phyloP scores from a whole-genome alignment of 2,113 vertebrate genomes.

The Pampusana beccarii region DNA sequence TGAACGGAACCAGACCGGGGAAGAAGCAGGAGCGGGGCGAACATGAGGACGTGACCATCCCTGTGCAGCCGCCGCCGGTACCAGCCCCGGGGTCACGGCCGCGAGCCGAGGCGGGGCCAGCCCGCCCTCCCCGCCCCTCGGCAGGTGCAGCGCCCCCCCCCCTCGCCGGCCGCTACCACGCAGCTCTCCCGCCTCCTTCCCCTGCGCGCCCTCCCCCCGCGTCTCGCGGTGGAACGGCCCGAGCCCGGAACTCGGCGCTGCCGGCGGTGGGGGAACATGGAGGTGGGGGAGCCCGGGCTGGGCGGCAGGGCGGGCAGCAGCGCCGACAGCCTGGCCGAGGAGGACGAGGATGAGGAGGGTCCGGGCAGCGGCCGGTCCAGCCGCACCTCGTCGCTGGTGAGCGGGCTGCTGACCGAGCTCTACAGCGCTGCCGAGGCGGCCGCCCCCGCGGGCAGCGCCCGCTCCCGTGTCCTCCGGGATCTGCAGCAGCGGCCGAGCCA shows the following conservation, averaged over 20 bases:
- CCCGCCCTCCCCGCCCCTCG: not conserved
- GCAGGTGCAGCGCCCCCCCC: not conserved
- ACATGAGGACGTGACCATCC: fast-evolving
- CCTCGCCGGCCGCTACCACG: not conserved
- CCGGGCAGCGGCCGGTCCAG: not conserved
- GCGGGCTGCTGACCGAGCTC: constrained; percentile 90
- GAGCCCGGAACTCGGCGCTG: constrained; percentile 16
- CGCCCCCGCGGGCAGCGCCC: constrained; percentile 77
- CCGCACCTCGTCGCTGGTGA: constrained; percentile 86
- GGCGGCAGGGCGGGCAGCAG: not conserved
- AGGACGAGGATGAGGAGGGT: constrained; percentile 6
- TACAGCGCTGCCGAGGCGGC: constrained; percentile 87
- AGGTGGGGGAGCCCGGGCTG: not conserved
- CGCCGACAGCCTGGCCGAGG: constrained; percentile 35
- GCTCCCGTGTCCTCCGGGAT: constrained; percentile 78
- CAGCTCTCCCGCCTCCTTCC: not conserved
- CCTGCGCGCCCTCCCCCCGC: not conserved
- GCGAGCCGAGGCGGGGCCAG: not conserved
- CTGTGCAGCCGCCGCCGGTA: fast-evolving
- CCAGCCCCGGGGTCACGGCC: not conserved
- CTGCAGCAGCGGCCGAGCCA: constrained; percentile 83
- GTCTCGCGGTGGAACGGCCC: not conserved
- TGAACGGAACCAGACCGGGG: not conserved
- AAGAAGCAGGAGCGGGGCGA: not conserved
- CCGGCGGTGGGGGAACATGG: not conserved